Conservation (phyloP, 2,797 vertebrate species). For the Pogonophryne albipinna region DNA sequence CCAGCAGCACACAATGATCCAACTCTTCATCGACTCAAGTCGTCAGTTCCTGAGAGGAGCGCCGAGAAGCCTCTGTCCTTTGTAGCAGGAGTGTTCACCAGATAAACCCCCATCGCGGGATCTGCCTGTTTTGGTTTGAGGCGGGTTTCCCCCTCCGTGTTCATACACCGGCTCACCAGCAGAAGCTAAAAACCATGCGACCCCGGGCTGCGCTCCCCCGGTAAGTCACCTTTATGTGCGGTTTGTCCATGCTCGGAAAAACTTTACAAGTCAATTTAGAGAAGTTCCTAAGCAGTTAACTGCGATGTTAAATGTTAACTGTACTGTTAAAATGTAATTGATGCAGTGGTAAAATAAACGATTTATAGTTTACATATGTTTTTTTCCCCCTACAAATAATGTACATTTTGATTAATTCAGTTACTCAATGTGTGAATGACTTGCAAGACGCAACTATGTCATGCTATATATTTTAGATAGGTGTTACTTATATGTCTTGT, state of each 20-base stretch:
- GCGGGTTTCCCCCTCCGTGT: constrained; percentile 17
- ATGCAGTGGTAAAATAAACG: background rate
- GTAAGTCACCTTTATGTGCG: constrained; percentile 49
- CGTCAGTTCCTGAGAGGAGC: constrained; percentile 30
- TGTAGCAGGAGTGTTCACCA: background rate
- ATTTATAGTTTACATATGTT: background rate
- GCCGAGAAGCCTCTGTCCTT: background rate
- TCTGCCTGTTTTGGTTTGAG: constrained; percentile 16
- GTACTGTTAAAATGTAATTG: background rate
- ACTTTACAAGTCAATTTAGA: background rate
- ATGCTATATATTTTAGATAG: no score
- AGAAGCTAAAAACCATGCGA: constrained; percentile 65
- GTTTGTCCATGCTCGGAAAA: background rate
- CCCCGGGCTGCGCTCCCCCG: constrained; percentile 52
- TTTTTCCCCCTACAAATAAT: no score
- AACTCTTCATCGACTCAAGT: constrained; percentile 23
- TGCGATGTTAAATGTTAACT: background rate
- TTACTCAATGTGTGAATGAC: no score
- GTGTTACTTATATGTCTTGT: background rate
- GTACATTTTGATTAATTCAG: no score
- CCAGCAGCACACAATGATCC: constrained; percentile 60
- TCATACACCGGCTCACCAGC: constrained; percentile 65
- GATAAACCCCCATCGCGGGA: background rate
- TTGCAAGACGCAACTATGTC: no score
- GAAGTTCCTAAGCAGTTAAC: background rate